phyloP scores from a whole-genome alignment of 2,888 invertebrate genomes.

The Diarsia brunnea region DNA sequence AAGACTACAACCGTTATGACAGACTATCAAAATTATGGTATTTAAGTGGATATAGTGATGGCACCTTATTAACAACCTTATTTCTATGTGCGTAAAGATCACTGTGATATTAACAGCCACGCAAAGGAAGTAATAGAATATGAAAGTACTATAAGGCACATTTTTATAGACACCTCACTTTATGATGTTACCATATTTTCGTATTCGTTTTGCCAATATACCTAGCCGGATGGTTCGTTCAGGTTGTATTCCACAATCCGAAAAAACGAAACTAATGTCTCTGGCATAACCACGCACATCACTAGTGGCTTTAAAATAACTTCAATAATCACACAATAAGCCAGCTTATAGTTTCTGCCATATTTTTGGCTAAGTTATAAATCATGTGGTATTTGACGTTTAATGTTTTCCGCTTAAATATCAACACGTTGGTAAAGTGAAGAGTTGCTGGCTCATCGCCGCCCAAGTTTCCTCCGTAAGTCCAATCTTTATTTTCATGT shows the following conservation, averaged over 20 bases:
- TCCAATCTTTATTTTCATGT: background rate
- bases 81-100: background rate
- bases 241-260: background rate
- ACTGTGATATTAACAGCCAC: background rate
- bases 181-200: background rate
- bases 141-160: background rate
- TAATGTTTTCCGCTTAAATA: conserved; percentile 5
- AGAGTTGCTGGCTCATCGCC: conserved; percentile 35
- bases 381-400: conserved; percentile 18
- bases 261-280: background rate
- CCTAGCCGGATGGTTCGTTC: background rate
- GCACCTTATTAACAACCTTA: background rate
- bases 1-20: background rate
- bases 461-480: conserved; percentile 23
- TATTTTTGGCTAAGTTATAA: conserved; percentile 1
- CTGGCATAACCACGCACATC: background rate
- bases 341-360: background rate
- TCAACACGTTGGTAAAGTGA: background rate
- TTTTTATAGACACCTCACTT: background rate
- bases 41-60: background rate
- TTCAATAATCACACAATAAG: background rate
- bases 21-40: background rate
- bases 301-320: background rate
- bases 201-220: background rate
- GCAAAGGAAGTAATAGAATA: background rate